These are phyloP conservation scores for Pogonognathellus flavescens DNA, from an alignment of 1,140 invertebrate genomes.

Conservation along the genomic window DNA sequence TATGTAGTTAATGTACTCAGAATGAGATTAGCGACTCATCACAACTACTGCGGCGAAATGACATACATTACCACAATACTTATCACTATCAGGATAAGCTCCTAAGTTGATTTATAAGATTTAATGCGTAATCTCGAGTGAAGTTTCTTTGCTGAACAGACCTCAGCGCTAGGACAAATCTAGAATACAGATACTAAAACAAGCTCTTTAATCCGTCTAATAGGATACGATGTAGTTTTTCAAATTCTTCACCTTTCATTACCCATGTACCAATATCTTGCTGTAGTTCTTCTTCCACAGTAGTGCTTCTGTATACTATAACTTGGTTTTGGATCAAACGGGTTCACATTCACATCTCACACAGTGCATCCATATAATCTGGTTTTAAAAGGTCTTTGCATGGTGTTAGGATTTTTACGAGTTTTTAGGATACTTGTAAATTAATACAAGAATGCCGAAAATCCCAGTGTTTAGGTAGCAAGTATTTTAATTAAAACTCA, in stretches of 20 bases:
- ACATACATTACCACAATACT: background rate
- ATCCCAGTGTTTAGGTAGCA: constrained; percentile 26
- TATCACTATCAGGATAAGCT: background rate
- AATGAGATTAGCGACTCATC: background rate
- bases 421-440: constrained; percentile 41
- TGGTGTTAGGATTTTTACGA: constrained; percentile 30
- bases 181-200: constrained; percentile 12
- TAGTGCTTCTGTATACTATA: background rate
- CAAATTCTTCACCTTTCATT: constrained; percentile 40
- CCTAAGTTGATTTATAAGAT: background rate
- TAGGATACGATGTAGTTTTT: constrained; percentile 33
- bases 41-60: background rate
- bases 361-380: constrained; percentile 25
- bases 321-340: constrained; percentile 36
- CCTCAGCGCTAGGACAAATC: background rate
- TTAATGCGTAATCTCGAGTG: constrained; percentile 1
- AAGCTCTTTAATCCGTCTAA: constrained; percentile 36
- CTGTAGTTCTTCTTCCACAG: too few species aligned
- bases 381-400: constrained; percentile 46
- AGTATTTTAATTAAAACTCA: constrained; percentile 33
- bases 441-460: constrained; percentile 30
- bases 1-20: background rate
- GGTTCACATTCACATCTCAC: constrained; percentile 31
- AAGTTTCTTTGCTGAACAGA: constrained; percentile 10
- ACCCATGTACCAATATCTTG: background rate